Conservation (phyloP, 2,797 vertebrate genomes). For the Cryptoprocta ferox region DNA sequence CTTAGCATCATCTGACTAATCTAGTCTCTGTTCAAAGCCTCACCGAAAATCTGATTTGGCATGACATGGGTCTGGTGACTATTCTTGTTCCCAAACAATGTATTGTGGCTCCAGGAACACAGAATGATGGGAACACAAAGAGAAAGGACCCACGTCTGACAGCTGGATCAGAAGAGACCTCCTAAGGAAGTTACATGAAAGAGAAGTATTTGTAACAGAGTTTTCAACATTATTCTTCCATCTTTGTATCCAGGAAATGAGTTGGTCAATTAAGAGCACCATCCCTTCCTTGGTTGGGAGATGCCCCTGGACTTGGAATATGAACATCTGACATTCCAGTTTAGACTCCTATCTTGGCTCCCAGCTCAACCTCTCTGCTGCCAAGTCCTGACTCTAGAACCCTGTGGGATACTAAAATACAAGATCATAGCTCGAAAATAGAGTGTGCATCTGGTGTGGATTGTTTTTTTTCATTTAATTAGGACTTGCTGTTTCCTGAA, state of each 20-base stretch:
- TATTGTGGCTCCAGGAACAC: background rate
- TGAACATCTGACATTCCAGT: background rate
- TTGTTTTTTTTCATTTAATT: constrained; percentile 64
- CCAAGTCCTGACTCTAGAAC: constrained; percentile 31
- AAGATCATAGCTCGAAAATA: constrained; percentile 32
- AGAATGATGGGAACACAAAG: too few relatives aligned
- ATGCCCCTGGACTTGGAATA: background rate
- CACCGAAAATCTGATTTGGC: background rate
- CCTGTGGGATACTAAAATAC: constrained; percentile 9
- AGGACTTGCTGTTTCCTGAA: constrained; percentile 65
- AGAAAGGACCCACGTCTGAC: background rate
- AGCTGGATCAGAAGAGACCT: background rate
- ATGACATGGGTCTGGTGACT: background rate
- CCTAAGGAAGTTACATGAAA: background rate
- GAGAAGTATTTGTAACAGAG: background rate
- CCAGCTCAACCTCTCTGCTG: background rate
- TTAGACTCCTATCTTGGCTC: background rate
- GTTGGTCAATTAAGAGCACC: background rate
- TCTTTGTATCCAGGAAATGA: background rate
- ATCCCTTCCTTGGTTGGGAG: background rate
- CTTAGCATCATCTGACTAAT: background rate
- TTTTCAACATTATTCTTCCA: background rate
- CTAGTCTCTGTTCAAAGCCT: background rate
- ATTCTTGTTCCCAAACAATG: background rate
- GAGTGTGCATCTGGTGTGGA: constrained; percentile 33